These are phyloP conservation scores for Hylaeus anthracinus DNA, from an alignment of 1,140 invertebrate genomes.

Conservation along the genomic window DNA sequence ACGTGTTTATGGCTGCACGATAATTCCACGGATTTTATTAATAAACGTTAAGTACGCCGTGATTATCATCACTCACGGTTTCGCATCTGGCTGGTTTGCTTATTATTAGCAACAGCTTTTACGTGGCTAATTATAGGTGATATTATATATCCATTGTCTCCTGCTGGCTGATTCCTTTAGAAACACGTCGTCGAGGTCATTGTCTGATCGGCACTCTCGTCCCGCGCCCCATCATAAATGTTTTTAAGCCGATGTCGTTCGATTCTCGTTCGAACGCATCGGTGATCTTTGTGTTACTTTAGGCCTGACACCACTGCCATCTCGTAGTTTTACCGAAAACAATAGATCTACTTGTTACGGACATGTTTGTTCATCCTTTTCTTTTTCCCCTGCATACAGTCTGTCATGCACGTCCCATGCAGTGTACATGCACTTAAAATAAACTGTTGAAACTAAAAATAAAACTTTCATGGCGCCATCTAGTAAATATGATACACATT, in stretches of 20 bases:
- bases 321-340: not conserved
- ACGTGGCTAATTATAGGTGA: constrained; percentile 59
- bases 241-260: constrained; percentile 1
- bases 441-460: no score
- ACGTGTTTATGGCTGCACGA: constrained; percentile 47
- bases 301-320: not conserved
- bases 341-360: not conserved
- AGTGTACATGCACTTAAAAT: no score
- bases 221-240: not conserved
- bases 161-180: constrained; percentile 38
- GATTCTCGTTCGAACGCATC: not conserved
- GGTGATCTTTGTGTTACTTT: not conserved
- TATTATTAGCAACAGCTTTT: constrained; percentile 59
- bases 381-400: no score
- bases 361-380: not conserved
- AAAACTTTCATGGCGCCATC: no score
- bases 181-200: constrained; percentile 57
- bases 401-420: no score
- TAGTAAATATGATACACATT: no score
- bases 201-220: constrained; percentile 48
- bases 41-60: constrained; percentile 59
- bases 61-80: constrained; percentile 55
- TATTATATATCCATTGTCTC: constrained; percentile 65
- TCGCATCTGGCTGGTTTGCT: constrained; percentile 54
- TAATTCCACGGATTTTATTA: constrained; percentile 63